These are phyloP conservation scores for Anticlea derivata DNA, from an alignment of 2,888 invertebrate species.

Conservation along the genomic window DNA sequence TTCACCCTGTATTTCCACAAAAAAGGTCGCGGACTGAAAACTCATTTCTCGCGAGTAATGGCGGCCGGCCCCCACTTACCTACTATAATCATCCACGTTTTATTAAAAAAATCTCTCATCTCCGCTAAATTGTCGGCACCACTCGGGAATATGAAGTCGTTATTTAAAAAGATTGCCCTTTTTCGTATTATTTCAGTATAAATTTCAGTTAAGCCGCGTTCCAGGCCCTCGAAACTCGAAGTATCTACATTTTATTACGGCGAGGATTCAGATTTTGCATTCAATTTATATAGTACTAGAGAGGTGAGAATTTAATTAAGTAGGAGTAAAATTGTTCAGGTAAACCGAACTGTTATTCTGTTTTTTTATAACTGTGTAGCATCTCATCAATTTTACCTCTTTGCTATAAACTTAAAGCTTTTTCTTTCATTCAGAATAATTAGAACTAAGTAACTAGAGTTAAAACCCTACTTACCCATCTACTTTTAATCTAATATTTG, in stretches of 20 bases:
- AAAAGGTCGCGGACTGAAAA: constrained; percentile 72
- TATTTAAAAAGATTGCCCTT: constrained; percentile 80
- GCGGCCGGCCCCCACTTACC: constrained; percentile 56
- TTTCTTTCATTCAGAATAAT: too few relatives aligned
- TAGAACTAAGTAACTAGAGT: too few relatives aligned
- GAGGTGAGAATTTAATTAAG: constrained; percentile 41
- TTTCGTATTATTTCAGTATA: constrained; percentile 80
- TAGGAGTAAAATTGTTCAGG: constrained; percentile 37
- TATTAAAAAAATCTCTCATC: constrained; percentile 80
- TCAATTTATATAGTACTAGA: constrained; percentile 58
- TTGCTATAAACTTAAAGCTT: too few relatives aligned
- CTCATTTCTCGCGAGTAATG: constrained; percentile 77
- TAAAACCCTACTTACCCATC: too few relatives aligned
- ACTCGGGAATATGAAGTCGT: constrained; percentile 81
- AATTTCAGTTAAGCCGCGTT: constrained; percentile 72
- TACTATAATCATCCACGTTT: constrained; percentile 64
- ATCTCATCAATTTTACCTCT: too few relatives aligned
- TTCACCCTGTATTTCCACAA: constrained; percentile 54
- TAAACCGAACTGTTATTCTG: not conserved
- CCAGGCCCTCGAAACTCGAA: constrained; percentile 53
- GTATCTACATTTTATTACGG: constrained; percentile 67
- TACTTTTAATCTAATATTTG: too few relatives aligned
- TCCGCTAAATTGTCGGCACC: constrained; percentile 78
- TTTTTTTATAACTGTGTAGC: not conserved
- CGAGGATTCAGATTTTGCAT: constrained; percentile 48